Percentiles rank a stretch among this genome's conserved stretches.
Conservation (phyloP, 2,113 vertebrate species). For the Ivindomyrus marchei region DNA sequence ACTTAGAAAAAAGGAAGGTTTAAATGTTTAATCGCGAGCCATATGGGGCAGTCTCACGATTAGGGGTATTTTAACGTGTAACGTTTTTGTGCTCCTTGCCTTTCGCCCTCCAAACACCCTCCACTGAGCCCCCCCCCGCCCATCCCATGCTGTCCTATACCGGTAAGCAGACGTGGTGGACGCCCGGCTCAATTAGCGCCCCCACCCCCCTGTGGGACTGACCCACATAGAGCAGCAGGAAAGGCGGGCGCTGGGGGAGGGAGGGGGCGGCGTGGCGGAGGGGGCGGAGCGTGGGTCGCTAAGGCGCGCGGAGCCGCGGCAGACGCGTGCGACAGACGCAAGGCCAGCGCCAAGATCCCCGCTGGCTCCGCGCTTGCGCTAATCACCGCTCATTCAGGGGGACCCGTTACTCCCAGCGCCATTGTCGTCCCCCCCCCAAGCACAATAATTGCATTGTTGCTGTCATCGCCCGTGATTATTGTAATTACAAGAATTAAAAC, state of each 20-base stretch:
- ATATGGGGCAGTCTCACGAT: constrained; percentile 14
- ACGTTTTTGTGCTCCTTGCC: background rate
- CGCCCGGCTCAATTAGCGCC: constrained; percentile 19
- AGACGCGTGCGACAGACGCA: background rate
- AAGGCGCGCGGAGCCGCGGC: background rate
- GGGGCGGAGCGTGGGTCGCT: background rate
- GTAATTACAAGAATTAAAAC: constrained; percentile 14
- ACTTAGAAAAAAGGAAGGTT: background rate
- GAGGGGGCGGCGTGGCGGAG: background rate
- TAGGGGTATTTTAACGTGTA: background rate
- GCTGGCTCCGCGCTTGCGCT: background rate
- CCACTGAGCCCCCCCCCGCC: background rate
- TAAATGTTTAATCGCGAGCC: constrained; percentile 27
- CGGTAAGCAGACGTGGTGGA: background rate
- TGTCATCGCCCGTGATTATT: constrained; percentile 1
- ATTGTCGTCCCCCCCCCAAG: background rate
- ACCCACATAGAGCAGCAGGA: background rate
- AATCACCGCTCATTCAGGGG: background rate
- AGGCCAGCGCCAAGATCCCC: background rate
- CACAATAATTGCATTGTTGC: background rate
- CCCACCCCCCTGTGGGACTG: constrained; percentile 19
- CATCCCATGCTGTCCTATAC: background rate
- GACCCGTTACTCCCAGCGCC: background rate
- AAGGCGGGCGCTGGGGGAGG: background rate
- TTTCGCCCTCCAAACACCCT: background rate